Conservation (phyloP, 2,888 invertebrate genomes). For the Stenichneumon culpator region DNA sequence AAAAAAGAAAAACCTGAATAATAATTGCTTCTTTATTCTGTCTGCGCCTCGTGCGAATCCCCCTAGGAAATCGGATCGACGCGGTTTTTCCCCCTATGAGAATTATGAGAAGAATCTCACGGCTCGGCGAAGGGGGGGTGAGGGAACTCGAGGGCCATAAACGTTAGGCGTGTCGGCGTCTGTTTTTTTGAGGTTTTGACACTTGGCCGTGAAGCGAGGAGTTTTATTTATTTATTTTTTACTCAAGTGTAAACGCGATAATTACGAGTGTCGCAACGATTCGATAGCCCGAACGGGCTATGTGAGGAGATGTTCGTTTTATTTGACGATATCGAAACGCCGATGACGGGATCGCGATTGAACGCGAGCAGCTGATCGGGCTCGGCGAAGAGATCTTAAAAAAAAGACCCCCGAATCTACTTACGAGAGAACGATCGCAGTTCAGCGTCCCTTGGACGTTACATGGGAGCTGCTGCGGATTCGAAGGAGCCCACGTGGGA, state of each 20-base stretch:
- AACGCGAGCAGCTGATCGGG: conserved; percentile 43
- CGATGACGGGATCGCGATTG: conserved; percentile 24
- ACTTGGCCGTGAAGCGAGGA: background rate
- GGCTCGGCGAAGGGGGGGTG: conserved; percentile 52
- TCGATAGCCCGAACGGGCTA: no score
- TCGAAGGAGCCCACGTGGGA: conserved; percentile 74
- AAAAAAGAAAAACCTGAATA: background rate
- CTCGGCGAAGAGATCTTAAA: background rate
- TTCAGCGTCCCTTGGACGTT: conserved; percentile 25
- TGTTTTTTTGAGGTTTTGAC: conserved; percentile 72
- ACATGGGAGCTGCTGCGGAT: conserved; percentile 51
- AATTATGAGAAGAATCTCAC: conserved; percentile 67
- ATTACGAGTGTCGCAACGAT: background rate
- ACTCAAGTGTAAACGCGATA: background rate
- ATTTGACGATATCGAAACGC: background rate
- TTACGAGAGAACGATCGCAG: conserved; percentile 4
- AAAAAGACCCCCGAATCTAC: background rate
- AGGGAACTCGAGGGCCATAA: conserved; percentile 79
- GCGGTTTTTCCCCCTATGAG: conserved; percentile 54
- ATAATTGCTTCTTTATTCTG: background rate
- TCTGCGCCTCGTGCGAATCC: background rate
- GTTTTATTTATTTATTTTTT: background rate
- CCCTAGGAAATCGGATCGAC: conserved; percentile 35
- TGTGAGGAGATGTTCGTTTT: background rate
- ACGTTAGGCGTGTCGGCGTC: conserved; percentile 83